Evolutionary conservation across 2,888 invertebrate genomes (phyloP).

Genomic region (Merodon equestris): DNA sequence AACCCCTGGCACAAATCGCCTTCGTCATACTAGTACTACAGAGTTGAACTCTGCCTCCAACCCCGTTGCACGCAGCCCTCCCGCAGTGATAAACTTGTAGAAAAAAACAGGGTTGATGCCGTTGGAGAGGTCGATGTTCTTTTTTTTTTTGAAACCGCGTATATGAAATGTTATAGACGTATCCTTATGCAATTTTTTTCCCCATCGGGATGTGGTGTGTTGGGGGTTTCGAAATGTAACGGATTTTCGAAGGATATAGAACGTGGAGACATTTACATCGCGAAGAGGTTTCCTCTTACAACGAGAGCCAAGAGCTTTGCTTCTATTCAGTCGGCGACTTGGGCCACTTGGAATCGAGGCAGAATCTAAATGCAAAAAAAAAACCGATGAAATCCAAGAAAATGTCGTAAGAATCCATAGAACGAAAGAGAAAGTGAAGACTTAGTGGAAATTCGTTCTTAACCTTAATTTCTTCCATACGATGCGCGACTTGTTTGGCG

Average conservation of each 20-base stretch:
- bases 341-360: background rate
- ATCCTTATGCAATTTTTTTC: too few relatives aligned
- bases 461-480: slow-evolving; percentile 58
- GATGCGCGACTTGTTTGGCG: slow-evolving; percentile 42
- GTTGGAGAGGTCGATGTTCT: too few relatives aligned
- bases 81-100: background rate
- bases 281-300: slow-evolving; percentile 50
- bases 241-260: slow-evolving; percentile 57
- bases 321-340: slow-evolving; percentile 15
- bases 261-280: slow-evolving; percentile 57
- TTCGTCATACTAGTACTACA: slow-evolving; percentile 47
- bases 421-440: slow-evolving; percentile 50
- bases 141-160: too few relatives aligned
- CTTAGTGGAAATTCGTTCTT: slow-evolving; percentile 57
- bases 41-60: slow-evolving; percentile 36
- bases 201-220: too few relatives aligned
- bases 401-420: slow-evolving; percentile 6
- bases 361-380: background rate
- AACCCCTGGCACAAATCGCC: slow-evolving; percentile 48
- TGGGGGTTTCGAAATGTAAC: slow-evolving; percentile 38
- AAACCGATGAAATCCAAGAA: slow-evolving; percentile 13
- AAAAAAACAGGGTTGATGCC: too few relatives aligned
- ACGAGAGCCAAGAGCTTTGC: slow-evolving; percentile 16
- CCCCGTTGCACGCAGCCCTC: background rate
- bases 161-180: too few relatives aligned